Percentiles rank a stretch among this genome's conserved stretches.
phyloP scores from a whole-genome alignment of 2,113 vertebrate genomes.

The Heterotilapia buettikoferi region DNA sequence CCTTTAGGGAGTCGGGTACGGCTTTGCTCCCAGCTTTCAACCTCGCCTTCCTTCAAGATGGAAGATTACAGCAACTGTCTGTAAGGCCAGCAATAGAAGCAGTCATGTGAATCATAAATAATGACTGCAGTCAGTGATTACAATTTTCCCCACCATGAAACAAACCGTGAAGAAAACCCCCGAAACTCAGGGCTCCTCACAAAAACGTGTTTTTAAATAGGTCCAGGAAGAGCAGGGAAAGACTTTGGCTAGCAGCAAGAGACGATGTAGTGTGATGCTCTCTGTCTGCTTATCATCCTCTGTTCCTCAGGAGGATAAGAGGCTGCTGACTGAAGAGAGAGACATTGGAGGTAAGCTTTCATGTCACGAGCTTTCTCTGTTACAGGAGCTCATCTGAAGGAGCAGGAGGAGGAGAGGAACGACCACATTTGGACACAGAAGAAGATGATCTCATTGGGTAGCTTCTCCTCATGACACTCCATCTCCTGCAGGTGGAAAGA shows the following conservation, averaged over 20 bases:
- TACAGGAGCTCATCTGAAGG: not conserved
- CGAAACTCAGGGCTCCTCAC: conserved; percentile 1
- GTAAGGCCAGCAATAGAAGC: not conserved
- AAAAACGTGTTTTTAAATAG: conserved; percentile 21
- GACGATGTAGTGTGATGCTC: not conserved
- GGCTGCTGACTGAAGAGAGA: not conserved
- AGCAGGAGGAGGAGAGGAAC: not conserved
- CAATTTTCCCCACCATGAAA: conserved; percentile 7
- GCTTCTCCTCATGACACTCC: not conserved
- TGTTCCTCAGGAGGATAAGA: not conserved
- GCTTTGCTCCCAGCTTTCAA: conserved; percentile 12
- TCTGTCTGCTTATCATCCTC: not conserved
- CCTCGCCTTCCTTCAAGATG: not conserved
- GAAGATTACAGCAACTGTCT: not conserved
- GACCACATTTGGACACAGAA: conserved; percentile 24
- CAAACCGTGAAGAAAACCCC: conserved; percentile 7
- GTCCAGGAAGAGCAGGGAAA: not conserved
- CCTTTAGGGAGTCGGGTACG: not conserved
- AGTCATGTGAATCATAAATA: conserved; percentile 36
- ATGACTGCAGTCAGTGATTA: conserved; percentile 25
- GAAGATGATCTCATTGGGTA: conserved; percentile 61
- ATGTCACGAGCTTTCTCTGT: conserved; percentile 20
- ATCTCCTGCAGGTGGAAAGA: conserved; percentile 32
- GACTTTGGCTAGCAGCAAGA: not conserved
- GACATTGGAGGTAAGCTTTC: not conserved